Evolutionary conservation across 2,888 invertebrate species (phyloP), one percentile per base, ranked within the genome.

Genomic region (Bruchidius siliquastri): DNA sequence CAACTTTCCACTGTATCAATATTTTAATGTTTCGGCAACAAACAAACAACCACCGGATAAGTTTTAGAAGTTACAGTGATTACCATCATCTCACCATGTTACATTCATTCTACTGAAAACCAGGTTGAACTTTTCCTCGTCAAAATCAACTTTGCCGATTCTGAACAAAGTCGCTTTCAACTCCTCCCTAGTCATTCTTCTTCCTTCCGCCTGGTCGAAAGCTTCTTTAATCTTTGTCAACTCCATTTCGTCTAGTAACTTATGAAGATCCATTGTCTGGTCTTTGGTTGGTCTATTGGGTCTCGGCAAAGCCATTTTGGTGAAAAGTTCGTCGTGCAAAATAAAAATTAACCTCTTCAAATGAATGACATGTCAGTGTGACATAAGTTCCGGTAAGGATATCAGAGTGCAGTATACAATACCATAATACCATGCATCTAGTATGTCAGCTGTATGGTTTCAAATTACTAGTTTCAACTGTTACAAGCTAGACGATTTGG

Each of bases 41-140:
- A n/a, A n/a, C n/a, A n/a, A n/a, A n/a, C n/a, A n/a, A n/a, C n/a
- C n/a, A n/a, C n/a, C n/a, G n/a, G n/a, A n/a, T n/a, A n/a, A n/a
- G n/a, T n/a, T n/a, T n/a, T n/a, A 26, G 8, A 26, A 26, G 3
- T 26, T 8, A n/a, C 21, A 6, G 22, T 68, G 30, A 21, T 20
- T 67, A 49, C 10, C 18, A 71, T 71, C 22, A 20, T 20, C 18
- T 74, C 81, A 84, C 84, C 85, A 82, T 77, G 78, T 77, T 21
- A 79, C 78, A 76, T 83, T 83, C 83, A 91, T 91, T 87, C 91
- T 91, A 74, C 89, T 83, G 84, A 92, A 93, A 21, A 92, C 84
- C 77, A 89, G 87, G 69, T 90, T 88, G 76, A 88, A 92, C 69
- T 91, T 90, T 0, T 90, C 88, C 67, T 91, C 89, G 67, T 91